Conservation (phyloP, 2,888 invertebrate species). For the Caenorhabditis sp. region DNA sequence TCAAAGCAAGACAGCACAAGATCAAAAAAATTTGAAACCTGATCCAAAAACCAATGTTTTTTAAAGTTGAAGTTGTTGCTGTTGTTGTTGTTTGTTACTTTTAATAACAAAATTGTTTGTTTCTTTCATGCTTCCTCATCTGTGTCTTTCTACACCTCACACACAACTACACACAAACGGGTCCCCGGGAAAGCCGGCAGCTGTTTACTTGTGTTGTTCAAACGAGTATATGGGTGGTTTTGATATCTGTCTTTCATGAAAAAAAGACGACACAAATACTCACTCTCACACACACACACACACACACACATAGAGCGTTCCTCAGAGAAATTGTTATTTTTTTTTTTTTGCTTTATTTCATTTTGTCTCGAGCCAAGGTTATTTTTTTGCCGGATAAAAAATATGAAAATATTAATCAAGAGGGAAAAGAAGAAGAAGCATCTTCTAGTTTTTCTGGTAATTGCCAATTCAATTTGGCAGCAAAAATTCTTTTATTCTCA, state of each 20-base stretch:
- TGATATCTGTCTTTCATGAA: constrained; percentile 1
- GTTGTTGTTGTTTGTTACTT: neutral
- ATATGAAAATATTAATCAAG: neutral
- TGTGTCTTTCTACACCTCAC: neutral
- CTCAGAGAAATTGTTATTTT: neutral
- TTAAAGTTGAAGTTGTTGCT: neutral
- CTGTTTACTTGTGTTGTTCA: constrained; percentile 31
- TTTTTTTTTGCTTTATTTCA: neutral
- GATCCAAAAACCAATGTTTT: neutral
- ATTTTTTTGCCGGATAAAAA: neutral
- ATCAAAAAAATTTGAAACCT: neutral
- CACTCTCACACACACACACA: too few species aligned
- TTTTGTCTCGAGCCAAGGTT: neutral
- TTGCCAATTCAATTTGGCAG: constrained; percentile 42
- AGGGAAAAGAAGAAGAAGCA: neutral
- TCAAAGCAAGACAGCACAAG: too few species aligned
- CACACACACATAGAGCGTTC: neutral
- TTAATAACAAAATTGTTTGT: constrained; percentile 1
- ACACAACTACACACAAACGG: neutral
- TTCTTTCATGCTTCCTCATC: neutral
- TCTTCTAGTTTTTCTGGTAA: constrained; percentile 31
- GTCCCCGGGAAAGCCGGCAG: constrained; percentile 18
- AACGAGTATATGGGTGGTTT: constrained; percentile 1
- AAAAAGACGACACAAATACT: neutral
- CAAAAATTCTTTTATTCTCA: constrained; percentile 38